Conservation (phyloP, 2,888 invertebrate species). For the Pandemis corylana region DNA sequence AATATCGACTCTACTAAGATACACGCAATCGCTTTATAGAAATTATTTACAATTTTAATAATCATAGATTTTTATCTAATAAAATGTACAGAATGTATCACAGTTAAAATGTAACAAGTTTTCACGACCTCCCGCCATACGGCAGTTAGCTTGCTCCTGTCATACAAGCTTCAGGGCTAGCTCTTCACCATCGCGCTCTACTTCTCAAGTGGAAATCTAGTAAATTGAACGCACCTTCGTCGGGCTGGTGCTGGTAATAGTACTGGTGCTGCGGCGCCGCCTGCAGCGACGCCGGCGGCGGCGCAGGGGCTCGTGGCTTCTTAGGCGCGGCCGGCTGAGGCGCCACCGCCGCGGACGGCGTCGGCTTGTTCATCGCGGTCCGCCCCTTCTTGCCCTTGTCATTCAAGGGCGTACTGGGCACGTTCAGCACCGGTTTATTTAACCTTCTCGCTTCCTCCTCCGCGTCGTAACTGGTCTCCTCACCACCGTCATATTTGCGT, state of each 20-base stretch:
- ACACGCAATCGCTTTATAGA: conserved; percentile 74
- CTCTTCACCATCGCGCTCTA: conserved; percentile 86
- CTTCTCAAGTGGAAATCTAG: conserved; percentile 85
- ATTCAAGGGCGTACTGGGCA: conserved; percentile 78
- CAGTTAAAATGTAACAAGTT: conserved; percentile 85
- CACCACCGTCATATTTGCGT: conserved; percentile 87
- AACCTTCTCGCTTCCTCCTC: conserved; percentile 80
- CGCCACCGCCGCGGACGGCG: conserved; percentile 74
- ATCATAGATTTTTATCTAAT: conserved; percentile 81
- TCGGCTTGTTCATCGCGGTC: conserved; percentile 64
- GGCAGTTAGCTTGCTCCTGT: conserved; percentile 84
- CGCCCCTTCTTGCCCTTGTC: conserved; percentile 80
- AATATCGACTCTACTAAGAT: conserved; percentile 73
- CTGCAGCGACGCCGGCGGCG: conserved; percentile 76
- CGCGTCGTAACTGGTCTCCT: conserved; percentile 87
- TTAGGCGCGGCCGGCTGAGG: conserved; percentile 79
- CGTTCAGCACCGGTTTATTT: conserved; percentile 81
- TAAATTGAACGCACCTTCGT: conserved; percentile 86
- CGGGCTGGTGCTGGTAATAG: conserved; percentile 85
- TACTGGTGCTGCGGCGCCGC: conserved; percentile 81
- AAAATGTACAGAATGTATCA: conserved; percentile 83
- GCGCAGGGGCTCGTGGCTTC: conserved; percentile 78
- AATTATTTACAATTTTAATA: conserved; percentile 79
- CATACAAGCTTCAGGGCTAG: conserved; percentile 86
- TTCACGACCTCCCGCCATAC: conserved; percentile 75